A percentile compares a stretch with the other conserved stretches of the same genome.
phyloP scores from a whole-genome alignment of 1,140 invertebrate genomes.

The Drepana arcuata region DNA sequence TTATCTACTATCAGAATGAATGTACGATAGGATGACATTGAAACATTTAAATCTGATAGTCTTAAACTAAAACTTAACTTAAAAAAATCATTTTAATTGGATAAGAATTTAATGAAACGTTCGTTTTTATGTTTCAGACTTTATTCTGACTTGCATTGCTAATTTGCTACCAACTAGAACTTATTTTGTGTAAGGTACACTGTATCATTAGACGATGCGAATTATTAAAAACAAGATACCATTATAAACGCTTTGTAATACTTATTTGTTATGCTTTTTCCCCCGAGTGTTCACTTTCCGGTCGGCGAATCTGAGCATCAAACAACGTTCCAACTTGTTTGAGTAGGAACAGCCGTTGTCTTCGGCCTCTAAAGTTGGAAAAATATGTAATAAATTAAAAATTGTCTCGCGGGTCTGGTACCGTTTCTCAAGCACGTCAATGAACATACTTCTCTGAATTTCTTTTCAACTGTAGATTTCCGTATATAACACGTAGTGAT shows the following conservation, averaged over 20 bases:
- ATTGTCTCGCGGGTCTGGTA: too few relatives aligned
- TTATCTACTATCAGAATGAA: too few relatives aligned
- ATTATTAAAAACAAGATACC: conserved; percentile 1
- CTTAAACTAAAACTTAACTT: too few relatives aligned
- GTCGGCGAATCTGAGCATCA: conserved; percentile 46
- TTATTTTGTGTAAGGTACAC: background rate
- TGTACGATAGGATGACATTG: too few relatives aligned
- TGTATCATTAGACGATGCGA: background rate
- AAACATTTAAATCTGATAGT: too few relatives aligned
- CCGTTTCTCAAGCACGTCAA: too few relatives aligned
- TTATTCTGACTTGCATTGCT: conserved; percentile 18
- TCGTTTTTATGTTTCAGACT: conserved; percentile 12
- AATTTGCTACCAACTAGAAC: background rate
- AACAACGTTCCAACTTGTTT: conserved; percentile 54
- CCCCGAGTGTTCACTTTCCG: conserved; percentile 21
- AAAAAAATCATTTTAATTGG: too few relatives aligned
- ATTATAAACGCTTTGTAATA: conserved; percentile 1
- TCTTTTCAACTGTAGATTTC: too few relatives aligned
- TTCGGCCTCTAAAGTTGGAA: conserved; percentile 36
- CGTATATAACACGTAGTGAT: too few relatives aligned
- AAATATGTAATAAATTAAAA: conserved; percentile 8
- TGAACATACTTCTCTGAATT: too few relatives aligned
- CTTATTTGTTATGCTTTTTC: conserved; percentile 3
- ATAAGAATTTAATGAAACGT: background rate
- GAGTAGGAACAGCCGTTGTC: conserved; percentile 56